Conservation (phyloP, 2,113 vertebrate species). For the Laticauda colubrina region DNA sequence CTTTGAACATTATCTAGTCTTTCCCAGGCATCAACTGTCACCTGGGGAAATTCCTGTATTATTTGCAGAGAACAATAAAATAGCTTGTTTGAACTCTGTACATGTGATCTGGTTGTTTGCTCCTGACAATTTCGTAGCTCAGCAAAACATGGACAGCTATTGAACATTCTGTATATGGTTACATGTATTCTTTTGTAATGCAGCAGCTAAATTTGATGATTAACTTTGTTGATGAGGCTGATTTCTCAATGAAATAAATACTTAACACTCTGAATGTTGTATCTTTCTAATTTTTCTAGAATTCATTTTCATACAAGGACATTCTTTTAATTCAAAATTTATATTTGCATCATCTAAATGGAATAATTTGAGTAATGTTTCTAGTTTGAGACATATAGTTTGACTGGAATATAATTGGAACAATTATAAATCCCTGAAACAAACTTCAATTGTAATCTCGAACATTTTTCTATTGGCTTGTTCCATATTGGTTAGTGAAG, state of each 20-base stretch:
- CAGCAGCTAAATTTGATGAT: not conserved
- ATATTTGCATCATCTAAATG: rapidly evolving
- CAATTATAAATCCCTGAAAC: not conserved
- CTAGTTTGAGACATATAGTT: not conserved
- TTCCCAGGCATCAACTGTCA: not conserved
- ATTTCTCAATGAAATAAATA: not conserved
- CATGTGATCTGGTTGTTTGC: not conserved
- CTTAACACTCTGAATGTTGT: not conserved
- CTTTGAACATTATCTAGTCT: not conserved
- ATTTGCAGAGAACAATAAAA: not conserved
- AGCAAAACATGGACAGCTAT: rapidly evolving
- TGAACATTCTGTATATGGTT: not conserved
- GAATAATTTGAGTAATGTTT: rapidly evolving
- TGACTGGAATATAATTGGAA: not conserved
- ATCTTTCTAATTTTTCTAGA: not conserved
- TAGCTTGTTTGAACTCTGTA: not conserved
- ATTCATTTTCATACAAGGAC: not conserved
- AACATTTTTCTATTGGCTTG: not conserved
- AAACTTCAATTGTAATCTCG: not conserved
- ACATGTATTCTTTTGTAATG: not conserved
- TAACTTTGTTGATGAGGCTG: slow-evolving; percentile 30
- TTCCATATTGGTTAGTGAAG: not conserved
- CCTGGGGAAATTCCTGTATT: not conserved
- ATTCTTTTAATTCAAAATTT: rapidly evolving
- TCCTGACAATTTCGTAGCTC: not conserved